Base-by-base conservation (phyloP, 1,140 invertebrate species). In the Drosophila burlai region DNA sequence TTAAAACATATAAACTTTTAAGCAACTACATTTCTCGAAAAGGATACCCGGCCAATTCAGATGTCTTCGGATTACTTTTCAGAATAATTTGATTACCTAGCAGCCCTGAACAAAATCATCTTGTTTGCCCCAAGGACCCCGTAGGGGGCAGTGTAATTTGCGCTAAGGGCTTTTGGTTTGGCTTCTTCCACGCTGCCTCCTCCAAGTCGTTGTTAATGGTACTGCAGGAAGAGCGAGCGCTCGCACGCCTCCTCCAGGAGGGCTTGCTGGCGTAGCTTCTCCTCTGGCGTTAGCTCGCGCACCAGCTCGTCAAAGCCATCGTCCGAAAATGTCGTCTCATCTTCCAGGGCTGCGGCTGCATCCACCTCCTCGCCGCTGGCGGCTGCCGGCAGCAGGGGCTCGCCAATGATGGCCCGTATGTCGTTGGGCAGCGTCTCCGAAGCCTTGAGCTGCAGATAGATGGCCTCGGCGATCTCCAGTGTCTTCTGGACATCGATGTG, bases 401-500 rank as follows among this genome's bases (percentile, higher is more conserved):
- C 91, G 0, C 96, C 96, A 43, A 97, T 94, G 63, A 97, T 96
- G 10, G 94, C 86, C 36, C 96, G 93, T 45, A 97, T 94, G 21
- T 95, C 94, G 80, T 96, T 95, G 1, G 96, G 95, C 40, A 97
- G 91, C 76, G 96, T 94, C 9, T 95, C 95, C 0, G 96, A 94
- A 36, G 95, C 95, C 85, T 95, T 95, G 1, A 98, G 94, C 92
- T 98, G 97, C 80, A 96, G 93, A 92, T 96, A 99, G 76, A 99
- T 98, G 13, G 96, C 96, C 93, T 99, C 98, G 1, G 98, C 98
- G 83, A 96, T 96, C 65, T 95, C 96, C 16, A 99, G 92, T 15
- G 96, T 96, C 77, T 95, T 94, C 47, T 97, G 95, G 16, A 99
- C 94, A 79, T 98, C 95, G 50, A 99, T 96, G 58, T 96, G 95